Evolutionary conservation across 1,140 invertebrate genomes (phyloP).

Genomic region (Ceratosolen fusciceps): DNA sequence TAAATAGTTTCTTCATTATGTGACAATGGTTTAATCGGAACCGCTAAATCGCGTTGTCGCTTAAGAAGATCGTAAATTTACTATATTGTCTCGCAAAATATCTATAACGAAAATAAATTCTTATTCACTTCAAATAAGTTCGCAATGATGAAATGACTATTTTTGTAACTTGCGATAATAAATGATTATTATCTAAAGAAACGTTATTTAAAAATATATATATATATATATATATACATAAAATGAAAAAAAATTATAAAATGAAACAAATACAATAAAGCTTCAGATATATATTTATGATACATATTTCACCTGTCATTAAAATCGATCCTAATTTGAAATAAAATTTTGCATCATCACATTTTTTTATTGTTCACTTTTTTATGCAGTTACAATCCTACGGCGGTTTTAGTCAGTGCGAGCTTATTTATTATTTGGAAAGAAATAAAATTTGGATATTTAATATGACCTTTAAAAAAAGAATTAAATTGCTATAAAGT

Average conservation of each 20-base stretch:
- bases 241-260: conserved; percentile 42
- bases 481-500: conserved; percentile 48
- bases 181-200: conserved; percentile 43
- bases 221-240: too few relatives aligned
- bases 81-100: conserved; percentile 43
- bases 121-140: conserved; percentile 50
- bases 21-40: conserved; percentile 29
- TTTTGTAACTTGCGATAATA: conserved; percentile 46
- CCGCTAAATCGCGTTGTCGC: conserved; percentile 16
- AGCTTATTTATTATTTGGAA: conserved; percentile 43
- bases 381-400: conserved; percentile 26
- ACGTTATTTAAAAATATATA: conserved; percentile 48
- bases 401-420: conserved; percentile 49
- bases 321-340: conserved; percentile 48
- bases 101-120: conserved; percentile 47
- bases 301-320: conserved; percentile 37
- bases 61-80: conserved; percentile 40
- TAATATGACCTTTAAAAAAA: conserved; percentile 34
- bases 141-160: conserved; percentile 54
- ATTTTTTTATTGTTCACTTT: conserved; percentile 12
- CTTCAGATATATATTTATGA: conserved; percentile 40
- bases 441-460: conserved; percentile 14
- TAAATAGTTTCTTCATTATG: conserved; percentile 48
- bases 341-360: conserved; percentile 21
- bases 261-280: conserved; percentile 24